Base-by-base conservation (phyloP, 1,140 invertebrate species). In the Ptiloglossa arizonensis region DNA sequence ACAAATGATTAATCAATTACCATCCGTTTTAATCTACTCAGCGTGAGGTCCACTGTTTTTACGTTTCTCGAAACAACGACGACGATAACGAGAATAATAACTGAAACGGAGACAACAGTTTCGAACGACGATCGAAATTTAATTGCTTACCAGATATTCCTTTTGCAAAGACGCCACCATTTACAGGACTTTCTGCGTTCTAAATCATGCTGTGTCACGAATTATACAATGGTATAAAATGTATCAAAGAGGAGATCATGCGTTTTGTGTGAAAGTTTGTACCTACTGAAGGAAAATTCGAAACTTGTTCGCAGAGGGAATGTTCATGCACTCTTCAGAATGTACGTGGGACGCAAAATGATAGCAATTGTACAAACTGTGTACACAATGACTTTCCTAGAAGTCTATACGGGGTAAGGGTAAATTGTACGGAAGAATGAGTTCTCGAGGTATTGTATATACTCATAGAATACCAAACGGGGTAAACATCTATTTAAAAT, bases 41-140 rank as follows among this genome's bases (percentile, higher is more conserved):
- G 57, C 22, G 78, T 81, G 63, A 86, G 56, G 85, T 86, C 85
- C 81, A 86, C 85, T 86, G 85, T 86, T 86, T 82, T 57, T 41
- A 27, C 19, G 6, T 1, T 64, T 52, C 8, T 17, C 22, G 22
- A 52, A 59, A 44, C 8, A 6, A 41, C n/a, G n/a, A 60, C 2
- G 54, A 62, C 35, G 59, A 60, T 24, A n/a, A 64, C 1, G 9
- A 59, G 35, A 17, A 22, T 3, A 17, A 19, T n/a, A 24, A n/a
- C 13, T 1, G 19, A 67, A 17, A 54, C 5, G 54, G 5, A 8
- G 22, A 9, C 13, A 15, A 22, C 15, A 24, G 24, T 41, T 62
- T 59, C 29, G 29, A 22, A 63, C 59, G 32, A 54, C 46, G 24
- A 63, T 32, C 3, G 22, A 19, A 19, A 22, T 19, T n/a, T n/a